Base-by-base conservation (phyloP, 2,888 invertebrate genomes). In the Cheilosia impressa region DNA sequence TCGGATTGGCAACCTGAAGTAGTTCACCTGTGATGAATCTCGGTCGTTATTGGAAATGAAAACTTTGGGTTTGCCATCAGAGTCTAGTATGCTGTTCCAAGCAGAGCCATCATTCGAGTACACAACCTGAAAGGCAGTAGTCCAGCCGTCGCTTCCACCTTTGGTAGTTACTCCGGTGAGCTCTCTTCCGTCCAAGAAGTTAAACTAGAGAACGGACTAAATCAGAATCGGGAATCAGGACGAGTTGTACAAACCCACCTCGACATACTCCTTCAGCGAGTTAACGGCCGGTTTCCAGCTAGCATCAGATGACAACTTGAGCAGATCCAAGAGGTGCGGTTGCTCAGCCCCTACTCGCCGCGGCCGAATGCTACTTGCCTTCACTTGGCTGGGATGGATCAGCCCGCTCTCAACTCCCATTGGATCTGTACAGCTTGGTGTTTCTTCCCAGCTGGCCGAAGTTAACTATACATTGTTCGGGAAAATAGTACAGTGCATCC, bases 151-250 rank as follows among this genome's bases (percentile, higher is more conserved):
- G 0, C 94, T 92, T 0, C 95, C 95, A 15, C 96, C 96, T 90
- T 95, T 95, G 0, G 96, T 96, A 65, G 94, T 94, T 53, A 98
- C 91, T 34, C 97, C 97, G 0, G 97, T 97, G 50, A 98, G 91
- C 89, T 95, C 96, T 57, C 96, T 94, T 0, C 95, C 94, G 19
- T 95, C 95, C 58, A 95, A 92, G 91, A 97, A 97, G 92, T 97
- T 95, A 90, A 97, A 95, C 95, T 89, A 27, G 1, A 69, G 13
- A 4, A 17, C 0, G 52, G 19, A 1, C 5, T 4, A 0, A 27
- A 38, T 13, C 13, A 38, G 13, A 4, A 38, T 68, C 45, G 6
- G 34, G 34, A 52, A 22, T 13, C 7, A 34, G 22, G 4, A 10
- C 9, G 2, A 10, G 50, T 3, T 13, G 19, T 1, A 22, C 15